phyloP scores from a whole-genome alignment of 2,113 vertebrate genomes.

The Stomatorhinus ivindoensis region DNA sequence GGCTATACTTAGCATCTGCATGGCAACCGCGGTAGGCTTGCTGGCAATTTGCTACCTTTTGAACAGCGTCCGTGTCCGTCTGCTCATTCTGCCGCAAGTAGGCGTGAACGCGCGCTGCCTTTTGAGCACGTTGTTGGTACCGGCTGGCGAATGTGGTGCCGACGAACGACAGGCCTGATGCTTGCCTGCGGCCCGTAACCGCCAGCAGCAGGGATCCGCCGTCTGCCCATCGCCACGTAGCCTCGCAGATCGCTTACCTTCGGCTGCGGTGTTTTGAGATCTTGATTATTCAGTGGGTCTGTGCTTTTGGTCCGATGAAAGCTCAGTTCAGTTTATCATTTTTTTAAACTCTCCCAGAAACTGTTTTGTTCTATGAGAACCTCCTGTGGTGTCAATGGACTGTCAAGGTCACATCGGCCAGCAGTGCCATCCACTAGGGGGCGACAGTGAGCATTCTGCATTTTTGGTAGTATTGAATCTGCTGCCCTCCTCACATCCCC shows the following conservation, averaged over 20 bases:
- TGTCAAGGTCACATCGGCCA: not conserved
- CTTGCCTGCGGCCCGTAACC: not conserved
- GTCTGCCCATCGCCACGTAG: not conserved
- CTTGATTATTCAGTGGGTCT: not conserved
- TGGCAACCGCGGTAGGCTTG: not conserved
- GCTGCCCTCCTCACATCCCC: slow-evolving; percentile 24
- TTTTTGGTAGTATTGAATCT: slow-evolving; percentile 7
- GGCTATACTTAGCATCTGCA: not conserved
- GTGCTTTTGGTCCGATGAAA: not conserved
- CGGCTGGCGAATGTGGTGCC: not conserved
- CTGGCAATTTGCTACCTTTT: not conserved
- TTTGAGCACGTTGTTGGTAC: not conserved
- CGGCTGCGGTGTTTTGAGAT: not conserved
- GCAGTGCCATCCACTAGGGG: not conserved
- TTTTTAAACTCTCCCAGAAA: not conserved
- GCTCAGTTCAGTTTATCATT: not conserved
- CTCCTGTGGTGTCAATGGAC: not conserved
- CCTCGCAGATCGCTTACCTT: not conserved
- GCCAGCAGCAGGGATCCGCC: not conserved
- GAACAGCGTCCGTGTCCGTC: not conserved
- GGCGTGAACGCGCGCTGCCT: not conserved
- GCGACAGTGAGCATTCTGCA: not conserved
- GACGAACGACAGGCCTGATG: not conserved
- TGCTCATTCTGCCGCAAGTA: not conserved
- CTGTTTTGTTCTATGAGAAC: not conserved